These are phyloP conservation scores for Leguminivora glycinivorella DNA, from an alignment of 1,140 invertebrate species.

Conservation along the genomic window DNA sequence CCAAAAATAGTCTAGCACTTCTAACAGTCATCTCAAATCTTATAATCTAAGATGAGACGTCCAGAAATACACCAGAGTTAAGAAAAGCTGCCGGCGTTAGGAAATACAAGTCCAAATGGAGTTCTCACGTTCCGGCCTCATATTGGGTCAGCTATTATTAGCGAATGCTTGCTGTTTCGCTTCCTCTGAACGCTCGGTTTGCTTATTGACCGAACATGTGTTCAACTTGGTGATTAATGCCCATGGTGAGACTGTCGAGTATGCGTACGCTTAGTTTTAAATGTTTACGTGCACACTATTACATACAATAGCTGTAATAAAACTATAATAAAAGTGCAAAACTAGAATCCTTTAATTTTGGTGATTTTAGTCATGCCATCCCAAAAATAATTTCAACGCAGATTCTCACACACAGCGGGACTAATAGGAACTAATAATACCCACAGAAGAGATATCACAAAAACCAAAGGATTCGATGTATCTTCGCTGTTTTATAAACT, in stretches of 20 bases:
- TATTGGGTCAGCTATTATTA: constrained; percentile 27
- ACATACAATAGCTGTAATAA: background rate
- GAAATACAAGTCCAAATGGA: constrained; percentile 15
- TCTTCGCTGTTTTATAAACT: too few relatives aligned
- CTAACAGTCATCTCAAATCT: background rate
- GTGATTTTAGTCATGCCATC: too few relatives aligned
- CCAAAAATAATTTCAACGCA: too few relatives aligned
- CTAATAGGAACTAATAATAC: too few relatives aligned
- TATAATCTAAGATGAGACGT: background rate
- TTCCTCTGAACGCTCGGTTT: background rate
- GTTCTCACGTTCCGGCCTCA: constrained; percentile 23
- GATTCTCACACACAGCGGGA: too few relatives aligned
- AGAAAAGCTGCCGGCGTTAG: background rate
- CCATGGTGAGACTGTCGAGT: background rate
- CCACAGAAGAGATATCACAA: too few relatives aligned
- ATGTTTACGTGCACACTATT: too few relatives aligned
- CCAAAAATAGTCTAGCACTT: too few relatives aligned
- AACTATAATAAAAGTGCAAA: too few relatives aligned
- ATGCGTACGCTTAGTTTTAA: too few relatives aligned
- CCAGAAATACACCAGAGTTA: background rate
- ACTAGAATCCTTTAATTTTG: too few relatives aligned
- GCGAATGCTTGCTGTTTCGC: constrained; percentile 8
- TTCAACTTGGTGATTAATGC: background rate
- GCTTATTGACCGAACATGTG: constrained; percentile 12
- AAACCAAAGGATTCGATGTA: too few relatives aligned